Percentiles rank a stretch among this genome's conserved stretches.
These are phyloP conservation scores for Andricus quercusramuli DNA, from an alignment of 2,888 invertebrate genomes.

Conservation along the genomic window DNA sequence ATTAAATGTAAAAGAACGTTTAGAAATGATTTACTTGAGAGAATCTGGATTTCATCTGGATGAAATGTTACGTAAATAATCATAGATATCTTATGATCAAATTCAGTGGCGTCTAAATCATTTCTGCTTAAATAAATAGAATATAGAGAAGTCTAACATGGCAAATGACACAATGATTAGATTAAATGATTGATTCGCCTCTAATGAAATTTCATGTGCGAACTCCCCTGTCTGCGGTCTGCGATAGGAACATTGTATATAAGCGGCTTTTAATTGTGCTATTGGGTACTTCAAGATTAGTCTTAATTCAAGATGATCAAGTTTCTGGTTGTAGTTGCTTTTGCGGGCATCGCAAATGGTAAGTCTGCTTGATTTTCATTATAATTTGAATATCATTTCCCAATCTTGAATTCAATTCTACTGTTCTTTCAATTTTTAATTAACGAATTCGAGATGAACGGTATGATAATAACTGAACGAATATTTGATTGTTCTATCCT, in stretches of 20 bases:
- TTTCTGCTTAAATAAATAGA: background rate
- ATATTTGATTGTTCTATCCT: too few relatives aligned
- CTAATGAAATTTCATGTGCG: slow-evolving; percentile 2
- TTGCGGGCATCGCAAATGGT: background rate
- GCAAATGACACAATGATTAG: slow-evolving; percentile 7
- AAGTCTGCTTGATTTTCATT: background rate
- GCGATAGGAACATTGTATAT: background rate
- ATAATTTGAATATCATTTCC: too few relatives aligned
- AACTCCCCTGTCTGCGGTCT: background rate
- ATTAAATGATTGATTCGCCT: slow-evolving; percentile 21
- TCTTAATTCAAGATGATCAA: background rate
- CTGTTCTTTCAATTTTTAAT: too few relatives aligned
- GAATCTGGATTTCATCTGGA: background rate
- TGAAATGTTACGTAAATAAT: background rate
- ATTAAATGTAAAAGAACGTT: too few relatives aligned
- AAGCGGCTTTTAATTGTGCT: background rate
- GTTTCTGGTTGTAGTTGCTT: background rate
- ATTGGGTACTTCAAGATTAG: background rate
- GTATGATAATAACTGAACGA: too few relatives aligned
- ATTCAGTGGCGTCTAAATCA: background rate
- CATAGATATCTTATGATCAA: background rate
- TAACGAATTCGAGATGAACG: too few relatives aligned
- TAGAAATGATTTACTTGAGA: too few relatives aligned
- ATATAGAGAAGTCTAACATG: background rate
- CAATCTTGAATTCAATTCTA: too few relatives aligned